A percentile compares a stretch with the other conserved stretches of the same genome.
Evolutionary conservation across 2,888 invertebrate genomes (phyloP).

Genomic region (Temnothorax rugatulus): DNA sequence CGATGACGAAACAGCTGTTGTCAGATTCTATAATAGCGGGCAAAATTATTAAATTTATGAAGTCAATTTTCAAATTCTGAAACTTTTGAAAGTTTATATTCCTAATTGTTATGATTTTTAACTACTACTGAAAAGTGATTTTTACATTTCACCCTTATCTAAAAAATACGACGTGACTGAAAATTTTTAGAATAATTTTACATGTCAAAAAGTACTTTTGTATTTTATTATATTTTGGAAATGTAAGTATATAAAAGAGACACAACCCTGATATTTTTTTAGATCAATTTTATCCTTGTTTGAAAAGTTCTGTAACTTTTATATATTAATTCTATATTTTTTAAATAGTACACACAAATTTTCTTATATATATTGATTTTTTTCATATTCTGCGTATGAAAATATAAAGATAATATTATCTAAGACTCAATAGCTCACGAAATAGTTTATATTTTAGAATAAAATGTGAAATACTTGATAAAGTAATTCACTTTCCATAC

Average conservation of each 20-base stretch:
- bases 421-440: not conserved
- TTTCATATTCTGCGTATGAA: not conserved
- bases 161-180: not conserved
- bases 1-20: not conserved
- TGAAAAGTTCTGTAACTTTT: not conserved
- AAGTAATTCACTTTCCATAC: not conserved
- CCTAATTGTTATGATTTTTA: not conserved
- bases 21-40: not conserved
- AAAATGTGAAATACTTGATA: not conserved
- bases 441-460: not conserved
- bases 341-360: not conserved
- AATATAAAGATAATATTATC: no score
- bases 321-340: not conserved
- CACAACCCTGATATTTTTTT: not conserved
- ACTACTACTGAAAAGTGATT: not conserved
- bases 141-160: not conserved
- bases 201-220: not conserved
- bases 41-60: not conserved
- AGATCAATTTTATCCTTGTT: not conserved
- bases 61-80: not conserved
- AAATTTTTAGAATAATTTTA: not conserved
- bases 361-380: not conserved
- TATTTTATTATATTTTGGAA: not conserved
- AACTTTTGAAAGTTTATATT: not conserved
- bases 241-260: not conserved